A percentile compares a stretch with the other conserved stretches of the same genome.
Conservation (phyloP, 1,140 invertebrate genomes). For the Pseudomyrmex sp. region DNA sequence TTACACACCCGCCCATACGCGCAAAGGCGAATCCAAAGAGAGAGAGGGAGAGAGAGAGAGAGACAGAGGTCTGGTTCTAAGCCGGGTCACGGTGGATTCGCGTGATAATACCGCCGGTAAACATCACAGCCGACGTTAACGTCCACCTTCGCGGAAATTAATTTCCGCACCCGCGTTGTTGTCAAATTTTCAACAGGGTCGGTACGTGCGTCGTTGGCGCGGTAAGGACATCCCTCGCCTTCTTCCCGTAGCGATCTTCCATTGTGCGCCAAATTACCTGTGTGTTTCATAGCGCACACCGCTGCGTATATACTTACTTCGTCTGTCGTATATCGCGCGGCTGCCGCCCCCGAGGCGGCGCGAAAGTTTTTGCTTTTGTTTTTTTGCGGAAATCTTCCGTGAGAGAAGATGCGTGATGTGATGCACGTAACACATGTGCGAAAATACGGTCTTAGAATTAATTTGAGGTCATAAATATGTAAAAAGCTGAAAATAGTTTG, state of each 20-base stretch:
- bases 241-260: slow-evolving; percentile 12
- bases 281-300: slow-evolving; percentile 11
- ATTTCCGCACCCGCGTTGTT: slow-evolving; percentile 56
- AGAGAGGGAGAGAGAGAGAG: no score
- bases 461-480: neutral
- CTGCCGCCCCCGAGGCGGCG: neutral
- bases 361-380: slow-evolving; percentile 47
- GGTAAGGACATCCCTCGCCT: neutral
- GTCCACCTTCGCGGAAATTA: slow-evolving; percentile 59
- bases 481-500: neutral
- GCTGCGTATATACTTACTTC: slow-evolving; percentile 36
- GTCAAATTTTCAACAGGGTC: slow-evolving; percentile 59
- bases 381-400: slow-evolving; percentile 33
- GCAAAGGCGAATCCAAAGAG: slow-evolving; percentile 16
- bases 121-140: slow-evolving; percentile 28
- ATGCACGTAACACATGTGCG: neutral
- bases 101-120: slow-evolving; percentile 46
- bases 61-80: neutral
- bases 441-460: slow-evolving; percentile 2
- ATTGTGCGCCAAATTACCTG: neutral
- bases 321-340: neutral
- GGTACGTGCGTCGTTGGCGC: slow-evolving; percentile 10
- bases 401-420: neutral
- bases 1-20: slow-evolving; percentile 29
- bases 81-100: slow-evolving; percentile 32